These are phyloP conservation scores for Corythaixoides concolor DNA, from an alignment of 2,113 vertebrate species.

Conservation along the genomic window DNA sequence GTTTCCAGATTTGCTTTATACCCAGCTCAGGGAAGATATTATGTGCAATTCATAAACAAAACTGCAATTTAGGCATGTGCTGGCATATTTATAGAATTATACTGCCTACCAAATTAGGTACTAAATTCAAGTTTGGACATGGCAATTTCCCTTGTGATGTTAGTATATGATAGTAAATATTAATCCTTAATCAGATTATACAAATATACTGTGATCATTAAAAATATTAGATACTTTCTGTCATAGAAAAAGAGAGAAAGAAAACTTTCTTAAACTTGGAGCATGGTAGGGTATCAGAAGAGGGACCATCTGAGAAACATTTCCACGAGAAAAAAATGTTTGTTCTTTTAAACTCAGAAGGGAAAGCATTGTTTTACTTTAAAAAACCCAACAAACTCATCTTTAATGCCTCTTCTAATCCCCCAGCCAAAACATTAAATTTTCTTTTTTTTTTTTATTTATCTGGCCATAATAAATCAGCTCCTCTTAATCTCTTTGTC, in stretches of 20 bases:
- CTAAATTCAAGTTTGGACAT: constrained; percentile 57
- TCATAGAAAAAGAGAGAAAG: neutral
- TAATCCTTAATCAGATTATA: constrained; percentile 42
- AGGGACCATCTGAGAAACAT: neutral
- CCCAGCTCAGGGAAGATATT: constrained; percentile 29
- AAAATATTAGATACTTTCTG: neutral
- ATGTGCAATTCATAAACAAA: constrained; percentile 51
- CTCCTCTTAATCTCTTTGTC: neutral
- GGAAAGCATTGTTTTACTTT: neutral
- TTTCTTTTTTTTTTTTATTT: neutral
- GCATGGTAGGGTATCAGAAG: too few relatives aligned
- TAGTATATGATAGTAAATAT: constrained; percentile 36
- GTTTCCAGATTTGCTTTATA: constrained; percentile 62
- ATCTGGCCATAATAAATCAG: neutral
- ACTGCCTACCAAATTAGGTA: constrained; percentile 39
- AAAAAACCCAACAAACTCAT: neutral
- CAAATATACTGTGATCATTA: neutral
- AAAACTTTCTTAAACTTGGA: neutral
- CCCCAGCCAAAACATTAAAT: neutral
- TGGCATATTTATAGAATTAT: constrained; percentile 58
- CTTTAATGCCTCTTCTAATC: neutral
- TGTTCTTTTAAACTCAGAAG: neutral
- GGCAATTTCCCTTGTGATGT: constrained; percentile 62
- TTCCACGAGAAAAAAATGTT: neutral
- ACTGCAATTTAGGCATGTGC: constrained; percentile 34